These are phyloP conservation scores for Siphonodentalium dalli DNA, from an alignment of 2,888 invertebrate genomes.

Conservation along the genomic window DNA sequence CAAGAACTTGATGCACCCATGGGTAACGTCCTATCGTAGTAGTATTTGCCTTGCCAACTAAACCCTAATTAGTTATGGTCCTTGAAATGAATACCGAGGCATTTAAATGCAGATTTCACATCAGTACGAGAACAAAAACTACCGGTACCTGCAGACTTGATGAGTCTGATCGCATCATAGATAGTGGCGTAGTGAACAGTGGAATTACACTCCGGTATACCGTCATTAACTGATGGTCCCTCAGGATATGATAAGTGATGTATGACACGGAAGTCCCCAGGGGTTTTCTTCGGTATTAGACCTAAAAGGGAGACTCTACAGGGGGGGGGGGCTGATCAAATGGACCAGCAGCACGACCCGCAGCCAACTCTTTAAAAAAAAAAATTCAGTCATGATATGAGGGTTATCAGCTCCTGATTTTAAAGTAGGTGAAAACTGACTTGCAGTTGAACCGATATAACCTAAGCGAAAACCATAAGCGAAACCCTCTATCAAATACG, in stretches of 20 bases:
- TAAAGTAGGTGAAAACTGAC: background rate
- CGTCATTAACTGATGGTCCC: background rate
- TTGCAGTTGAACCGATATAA: background rate
- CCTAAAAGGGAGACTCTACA: background rate
- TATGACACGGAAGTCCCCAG: slow-evolving; percentile 7
- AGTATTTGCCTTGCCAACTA: slow-evolving; percentile 1
- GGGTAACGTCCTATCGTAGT: slow-evolving; percentile 5
- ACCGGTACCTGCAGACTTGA: background rate
- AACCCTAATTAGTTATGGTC: slow-evolving; percentile 2
- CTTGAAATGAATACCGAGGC: background rate
- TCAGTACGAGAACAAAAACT: background rate
- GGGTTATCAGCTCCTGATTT: background rate
- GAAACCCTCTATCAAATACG: slow-evolving; percentile 2
- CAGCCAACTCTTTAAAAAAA: background rate
- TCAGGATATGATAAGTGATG: slow-evolving; percentile 11
- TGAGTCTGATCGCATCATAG: background rate
- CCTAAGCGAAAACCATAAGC: slow-evolving; percentile 1
- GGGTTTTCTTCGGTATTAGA: slow-evolving; percentile 6
- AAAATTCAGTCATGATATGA: background rate
- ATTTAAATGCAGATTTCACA: slow-evolving; percentile 2
- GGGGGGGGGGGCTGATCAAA: background rate
- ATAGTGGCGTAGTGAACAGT: slow-evolving; percentile 4
- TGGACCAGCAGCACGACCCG: slow-evolving; percentile 8
- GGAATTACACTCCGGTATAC: background rate
- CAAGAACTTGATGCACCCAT: slow-evolving; percentile 9